Base-by-base conservation (phyloP, 2,888 invertebrate species). In the Pseudoips prasinana region DNA sequence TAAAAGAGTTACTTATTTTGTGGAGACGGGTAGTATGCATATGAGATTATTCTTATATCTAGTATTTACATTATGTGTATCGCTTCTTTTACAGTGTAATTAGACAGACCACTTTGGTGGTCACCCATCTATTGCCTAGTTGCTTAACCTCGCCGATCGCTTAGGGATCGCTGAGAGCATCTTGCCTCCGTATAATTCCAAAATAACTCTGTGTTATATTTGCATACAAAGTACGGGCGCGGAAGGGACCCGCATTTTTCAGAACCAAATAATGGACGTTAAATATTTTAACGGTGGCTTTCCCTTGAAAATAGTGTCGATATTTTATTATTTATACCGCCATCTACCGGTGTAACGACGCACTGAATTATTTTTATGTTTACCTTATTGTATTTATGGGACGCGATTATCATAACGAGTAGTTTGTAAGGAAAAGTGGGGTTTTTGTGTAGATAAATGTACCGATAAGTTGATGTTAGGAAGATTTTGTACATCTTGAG, bases 181-280 rank as follows among this genome's bases (percentile, higher is more conserved):
- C 2, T 19, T 17, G 1, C 19, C 14, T 25, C 34, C 32, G 38
- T 47, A 47, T 26, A 25, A 46, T 29, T 6, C 29, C 20, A 41
- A 43, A 43, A 33, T 51, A 56, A 55, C 56, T 58, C 48, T 51
- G 63, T 58, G 53, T 58, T 57, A 69, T 65, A 74, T 74, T 74
- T 69, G 63, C 74, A 74, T 74, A 73, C 65, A 73, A 69, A 74
- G 73, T 74, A 60, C 68, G 72, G 66, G 58, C 64, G 48, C 61
- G 72, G 72, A 73, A 67, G 61, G 71, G 70, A 70, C 63, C 33
- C 52, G 60, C 73, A 72, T 76, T 74, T 75, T 75, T 74, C 72
- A 72, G 56, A 54, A 47, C 58, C 62, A 61, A 70, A 72, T 70
- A 72, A 72, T 73, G 67, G 61, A 51, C 65, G 68, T 67, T 76